Base-by-base conservation (phyloP, 2,888 invertebrate species). In the Bhutanitis thaidina region DNA sequence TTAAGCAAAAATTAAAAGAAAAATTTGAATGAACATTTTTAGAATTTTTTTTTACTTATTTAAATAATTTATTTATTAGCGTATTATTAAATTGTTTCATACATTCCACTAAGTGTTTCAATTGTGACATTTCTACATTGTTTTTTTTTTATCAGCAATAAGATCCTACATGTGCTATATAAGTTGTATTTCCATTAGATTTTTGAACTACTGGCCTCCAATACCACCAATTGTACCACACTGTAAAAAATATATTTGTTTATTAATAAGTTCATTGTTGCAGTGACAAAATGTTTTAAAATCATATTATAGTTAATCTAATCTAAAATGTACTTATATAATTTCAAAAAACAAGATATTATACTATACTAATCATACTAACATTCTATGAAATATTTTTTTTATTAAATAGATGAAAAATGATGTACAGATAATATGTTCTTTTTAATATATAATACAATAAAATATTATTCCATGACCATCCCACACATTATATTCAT, bases 161-260 rank as follows among this genome's bases (percentile, higher is more conserved):
- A 39, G 94, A 94, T 43, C 93, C 94, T 44, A 95, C 82, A 71
- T 94, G 94, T 53, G 91, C 92, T 52, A 95, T 89, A 45, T 93
- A 90, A 41, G 85, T 91, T 66, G 90, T 81, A 60, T 89, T 93
- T 67, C 92, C 90, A 69, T 81, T 91, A 67, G 91, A 85, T 37
- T 89, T 78, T 55, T 92, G 89, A 65, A 94, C 92, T 16, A 91
- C 78, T 20, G 94, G 94, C 69, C 93, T 89, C 94, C 95, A 95
- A 65, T 94, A 95, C 93, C 95, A 94, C 94, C 95, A 95, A 73
- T 95, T 95, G 73, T 94, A 95, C 92, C 93, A 94, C 62, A 95
- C 95, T 95, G 85, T 58, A 92, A 92, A 60, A 67, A 5, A 20
- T 20, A 20, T 20, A 3, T 20, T 20, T 20, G 20, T n/a, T n/a